Evolutionary conservation across 2,888 invertebrate genomes (phyloP).

Genomic region (Lepidochrysops patricia): DNA sequence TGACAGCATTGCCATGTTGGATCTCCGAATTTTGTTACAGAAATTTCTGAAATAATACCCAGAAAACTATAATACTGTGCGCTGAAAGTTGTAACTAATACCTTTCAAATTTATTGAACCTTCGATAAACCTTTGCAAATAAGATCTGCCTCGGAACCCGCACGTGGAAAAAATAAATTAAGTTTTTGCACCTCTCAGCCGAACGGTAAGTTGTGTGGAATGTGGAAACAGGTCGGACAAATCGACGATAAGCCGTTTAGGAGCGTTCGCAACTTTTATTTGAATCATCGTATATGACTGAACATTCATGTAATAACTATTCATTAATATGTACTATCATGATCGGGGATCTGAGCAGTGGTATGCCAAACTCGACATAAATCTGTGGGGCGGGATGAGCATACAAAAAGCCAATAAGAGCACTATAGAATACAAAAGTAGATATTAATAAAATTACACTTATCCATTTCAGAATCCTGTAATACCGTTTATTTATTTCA

Average conservation of each 20-base stretch:
- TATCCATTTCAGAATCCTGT: no score
- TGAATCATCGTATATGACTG: neutral
- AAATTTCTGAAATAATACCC: neutral
- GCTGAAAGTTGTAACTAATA: neutral
- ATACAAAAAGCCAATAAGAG: no score
- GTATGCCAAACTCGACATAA: no score
- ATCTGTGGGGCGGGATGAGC: no score
- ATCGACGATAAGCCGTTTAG: neutral
- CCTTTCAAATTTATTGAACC: neutral
- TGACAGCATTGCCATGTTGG: no score
- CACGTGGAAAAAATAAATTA: neutral
- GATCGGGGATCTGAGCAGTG: no score
- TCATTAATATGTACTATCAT: no score
- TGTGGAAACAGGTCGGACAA: neutral
- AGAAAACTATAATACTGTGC: neutral
- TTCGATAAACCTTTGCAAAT: neutral
- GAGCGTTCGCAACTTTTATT: neutral
- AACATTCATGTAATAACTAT: neutral
- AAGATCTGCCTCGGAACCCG: neutral
- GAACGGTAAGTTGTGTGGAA: neutral
- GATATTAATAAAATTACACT: no score
- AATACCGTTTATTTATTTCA: no score
- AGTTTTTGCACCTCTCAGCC: neutral
- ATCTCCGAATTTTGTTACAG: no score
- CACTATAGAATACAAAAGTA: no score